Conservation (phyloP, 2,797 vertebrate genomes). For the Crocidura indochinensis region DNA sequence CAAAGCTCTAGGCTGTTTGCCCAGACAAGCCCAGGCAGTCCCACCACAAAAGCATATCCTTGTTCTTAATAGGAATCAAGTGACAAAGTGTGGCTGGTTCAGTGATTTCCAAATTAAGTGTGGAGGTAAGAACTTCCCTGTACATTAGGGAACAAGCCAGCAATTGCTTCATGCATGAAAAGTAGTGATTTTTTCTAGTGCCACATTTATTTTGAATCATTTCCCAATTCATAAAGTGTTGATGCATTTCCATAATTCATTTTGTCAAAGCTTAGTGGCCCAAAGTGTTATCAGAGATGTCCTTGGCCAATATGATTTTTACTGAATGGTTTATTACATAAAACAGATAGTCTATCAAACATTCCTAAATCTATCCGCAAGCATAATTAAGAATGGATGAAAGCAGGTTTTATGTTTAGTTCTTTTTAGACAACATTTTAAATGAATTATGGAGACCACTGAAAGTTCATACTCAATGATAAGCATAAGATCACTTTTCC, state of each 20-base stretch:
- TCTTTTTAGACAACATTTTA: background rate
- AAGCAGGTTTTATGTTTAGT: background rate
- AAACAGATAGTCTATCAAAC: background rate
- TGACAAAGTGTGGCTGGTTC: background rate
- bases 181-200: background rate
- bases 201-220: background rate
- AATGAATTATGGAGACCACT: background rate
- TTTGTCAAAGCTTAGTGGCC: background rate
- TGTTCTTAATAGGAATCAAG: conserved; percentile 15
- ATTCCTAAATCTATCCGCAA: background rate
- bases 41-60: background rate
- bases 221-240: background rate
- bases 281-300: background rate
- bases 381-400: background rate
- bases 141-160: background rate
- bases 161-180: background rate
- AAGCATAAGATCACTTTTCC: background rate
- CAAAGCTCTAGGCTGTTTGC: background rate
- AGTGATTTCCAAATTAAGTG: conserved; percentile 19
- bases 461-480: background rate
- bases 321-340: background rate
- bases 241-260: conserved; percentile 3
- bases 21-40: background rate
- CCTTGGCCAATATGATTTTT: background rate
- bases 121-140: background rate